Percentiles rank a stretch among this genome's conserved stretches.
Evolutionary conservation across 30 jellyfish, hydroid and myxozoan species (phyloP).

Genomic region (Aurelia aurita complex sp. Pacific): DNA sequence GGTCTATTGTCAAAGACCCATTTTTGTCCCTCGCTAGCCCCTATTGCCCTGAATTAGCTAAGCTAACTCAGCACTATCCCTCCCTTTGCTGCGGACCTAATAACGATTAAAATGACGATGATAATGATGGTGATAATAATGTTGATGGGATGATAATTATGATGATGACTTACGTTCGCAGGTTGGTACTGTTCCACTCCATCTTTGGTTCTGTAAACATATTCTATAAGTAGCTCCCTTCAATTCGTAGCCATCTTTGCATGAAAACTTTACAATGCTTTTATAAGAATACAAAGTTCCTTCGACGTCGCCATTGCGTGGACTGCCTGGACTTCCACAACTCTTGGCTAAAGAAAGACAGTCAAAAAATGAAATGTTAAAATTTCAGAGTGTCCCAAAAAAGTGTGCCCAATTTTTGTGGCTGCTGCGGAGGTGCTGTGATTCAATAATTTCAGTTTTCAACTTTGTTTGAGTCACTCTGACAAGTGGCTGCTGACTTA

Average conservation of each 20-base stretch:
- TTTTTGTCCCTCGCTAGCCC: too few species aligned
- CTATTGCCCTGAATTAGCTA: too few species aligned
- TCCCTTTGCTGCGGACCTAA: neutral
- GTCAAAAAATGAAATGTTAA: too few species aligned
- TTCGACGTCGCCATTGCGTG: slow-evolving; percentile 17
- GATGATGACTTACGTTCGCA: slow-evolving; percentile 72
- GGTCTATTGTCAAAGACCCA: too few species aligned
- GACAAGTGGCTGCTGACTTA: too few species aligned
- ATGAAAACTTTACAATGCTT: slow-evolving; percentile 16
- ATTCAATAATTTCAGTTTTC: too few species aligned
- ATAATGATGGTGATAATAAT: slow-evolving; percentile 2
- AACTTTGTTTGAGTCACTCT: too few species aligned
- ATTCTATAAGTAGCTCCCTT: slow-evolving; percentile 51
- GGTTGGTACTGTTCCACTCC: slow-evolving; percentile 75
- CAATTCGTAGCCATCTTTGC: slow-evolving; percentile 62
- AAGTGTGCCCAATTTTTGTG: too few species aligned
- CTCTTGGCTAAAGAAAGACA: slow-evolving; percentile 22
- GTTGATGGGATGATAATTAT: neutral
- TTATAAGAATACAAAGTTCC: slow-evolving; percentile 32
- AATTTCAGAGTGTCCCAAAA: too few species aligned
- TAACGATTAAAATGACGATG: too few species aligned
- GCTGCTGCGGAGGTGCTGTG: too few species aligned
- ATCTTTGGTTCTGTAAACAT: slow-evolving; percentile 69
- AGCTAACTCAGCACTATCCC: neutral
- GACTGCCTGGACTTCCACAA: slow-evolving; percentile 49